These are phyloP conservation scores for Pristionchus pacificus DNA, from an alignment of 1,140 invertebrate genomes.

Conservation along the genomic window DNA sequence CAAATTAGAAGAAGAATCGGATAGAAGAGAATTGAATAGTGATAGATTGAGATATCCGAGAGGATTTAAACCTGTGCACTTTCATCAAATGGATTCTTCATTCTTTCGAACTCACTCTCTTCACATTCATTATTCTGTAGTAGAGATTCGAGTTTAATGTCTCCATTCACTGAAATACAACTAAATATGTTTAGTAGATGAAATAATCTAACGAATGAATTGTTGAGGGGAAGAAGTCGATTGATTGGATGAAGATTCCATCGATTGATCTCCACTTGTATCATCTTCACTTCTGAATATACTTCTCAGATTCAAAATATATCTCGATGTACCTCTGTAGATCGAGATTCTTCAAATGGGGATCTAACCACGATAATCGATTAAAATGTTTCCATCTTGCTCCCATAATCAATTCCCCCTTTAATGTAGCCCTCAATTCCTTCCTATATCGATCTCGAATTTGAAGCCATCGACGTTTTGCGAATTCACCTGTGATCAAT, in stretches of 20 bases:
- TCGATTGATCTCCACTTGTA: no score
- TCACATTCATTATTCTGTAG: neutral
- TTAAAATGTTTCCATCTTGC: slow-evolving; percentile 56
- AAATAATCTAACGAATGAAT: neutral
- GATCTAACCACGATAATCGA: slow-evolving; percentile 52
- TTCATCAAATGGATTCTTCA: no score
- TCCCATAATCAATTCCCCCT: slow-evolving; percentile 31
- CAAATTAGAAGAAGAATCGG: slow-evolving; percentile 6
- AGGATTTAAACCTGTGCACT: no score
- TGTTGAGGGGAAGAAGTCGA: neutral
- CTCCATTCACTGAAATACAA: neutral
- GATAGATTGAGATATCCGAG: slow-evolving; percentile 4
- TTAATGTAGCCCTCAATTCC: slow-evolving; percentile 50
- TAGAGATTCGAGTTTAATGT: neutral
- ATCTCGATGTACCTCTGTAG: neutral
- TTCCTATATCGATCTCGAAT: slow-evolving; percentile 53
- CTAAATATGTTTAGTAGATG: slow-evolving; percentile 6
- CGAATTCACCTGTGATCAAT: slow-evolving; percentile 52
- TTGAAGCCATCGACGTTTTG: slow-evolving; percentile 56
- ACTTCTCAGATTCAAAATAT: no score
- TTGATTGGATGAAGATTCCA: no score
- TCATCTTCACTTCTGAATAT: no score
- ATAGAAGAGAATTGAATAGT: neutral
- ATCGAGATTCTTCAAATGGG: slow-evolving; percentile 49
- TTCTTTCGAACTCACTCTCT: no score